These are phyloP conservation scores for Caenorhabditis drosophilae DNA, from an alignment of 2,888 invertebrate species.

Conservation along the genomic window DNA sequence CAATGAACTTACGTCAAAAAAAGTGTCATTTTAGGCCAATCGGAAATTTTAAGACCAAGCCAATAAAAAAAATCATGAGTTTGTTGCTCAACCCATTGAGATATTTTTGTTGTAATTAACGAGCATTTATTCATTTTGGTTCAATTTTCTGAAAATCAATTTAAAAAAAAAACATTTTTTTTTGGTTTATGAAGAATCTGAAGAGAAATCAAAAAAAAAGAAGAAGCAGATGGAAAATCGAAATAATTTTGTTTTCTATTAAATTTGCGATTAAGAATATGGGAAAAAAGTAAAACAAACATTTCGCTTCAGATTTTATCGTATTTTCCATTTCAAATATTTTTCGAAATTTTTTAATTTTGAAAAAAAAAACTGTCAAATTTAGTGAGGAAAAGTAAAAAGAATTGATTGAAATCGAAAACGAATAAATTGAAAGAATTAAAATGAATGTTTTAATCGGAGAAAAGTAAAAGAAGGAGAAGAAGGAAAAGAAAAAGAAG, in stretches of 20 bases:
- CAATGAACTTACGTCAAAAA: slow-evolving; percentile 48
- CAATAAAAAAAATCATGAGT: slow-evolving; percentile 59
- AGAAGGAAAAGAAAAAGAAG: too few species aligned
- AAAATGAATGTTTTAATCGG: too few species aligned
- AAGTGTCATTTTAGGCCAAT: slow-evolving; percentile 52
- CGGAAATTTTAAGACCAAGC: slow-evolving; percentile 56
- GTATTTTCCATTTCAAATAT: too few species aligned
- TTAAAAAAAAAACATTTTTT: neutral
- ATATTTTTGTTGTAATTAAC: slow-evolving; percentile 14
- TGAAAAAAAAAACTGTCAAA: too few species aligned
- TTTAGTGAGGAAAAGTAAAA: too few species aligned
- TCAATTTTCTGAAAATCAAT: neutral
- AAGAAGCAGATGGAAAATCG: neutral
- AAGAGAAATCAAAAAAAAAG: neutral
- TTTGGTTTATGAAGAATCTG: neutral
- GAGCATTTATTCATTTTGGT: slow-evolving; percentile 18
- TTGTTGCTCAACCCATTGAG: slow-evolving; percentile 44
- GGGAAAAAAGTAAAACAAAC: too few species aligned
- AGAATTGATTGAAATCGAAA: too few species aligned
- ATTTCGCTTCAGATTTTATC: too few species aligned
- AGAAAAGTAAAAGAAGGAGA: too few species aligned
- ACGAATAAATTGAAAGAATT: too few species aligned
- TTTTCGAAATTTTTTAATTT: too few species aligned
- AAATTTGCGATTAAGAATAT: neutral
- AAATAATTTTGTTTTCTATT: neutral